These are phyloP conservation scores for Procambarus clarkii DNA, from an alignment of 1,140 invertebrate genomes.

Conservation along the genomic window DNA sequence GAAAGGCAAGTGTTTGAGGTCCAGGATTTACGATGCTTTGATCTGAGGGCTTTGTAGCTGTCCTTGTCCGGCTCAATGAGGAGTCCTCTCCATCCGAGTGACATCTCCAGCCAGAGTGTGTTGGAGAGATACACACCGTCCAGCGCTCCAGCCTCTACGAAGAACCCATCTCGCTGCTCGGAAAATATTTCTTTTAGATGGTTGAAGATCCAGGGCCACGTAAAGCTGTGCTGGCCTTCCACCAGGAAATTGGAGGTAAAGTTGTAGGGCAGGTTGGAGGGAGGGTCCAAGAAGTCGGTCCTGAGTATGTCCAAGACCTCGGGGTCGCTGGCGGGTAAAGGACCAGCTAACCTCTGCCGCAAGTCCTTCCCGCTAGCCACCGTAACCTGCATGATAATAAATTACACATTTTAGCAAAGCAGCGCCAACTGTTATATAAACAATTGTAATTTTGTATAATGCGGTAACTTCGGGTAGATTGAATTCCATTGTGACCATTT, in stretches of 20 bases:
- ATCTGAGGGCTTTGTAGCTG: slow-evolving; percentile 71
- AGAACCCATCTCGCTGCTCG: slow-evolving; percentile 76
- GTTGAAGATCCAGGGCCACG: slow-evolving; percentile 34
- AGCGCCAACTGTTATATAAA: too few species aligned
- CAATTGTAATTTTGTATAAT: too few species aligned
- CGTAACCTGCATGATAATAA: too few species aligned
- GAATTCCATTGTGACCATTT: too few species aligned
- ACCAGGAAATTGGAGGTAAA: background rate
- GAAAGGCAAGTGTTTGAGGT: slow-evolving; percentile 73
- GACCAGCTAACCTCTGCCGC: slow-evolving; percentile 19
- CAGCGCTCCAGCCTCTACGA: slow-evolving; percentile 81
- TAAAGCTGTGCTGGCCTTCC: background rate
- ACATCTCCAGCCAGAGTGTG: slow-evolving; percentile 82
- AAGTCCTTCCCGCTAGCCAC: background rate
- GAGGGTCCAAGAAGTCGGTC: slow-evolving; percentile 17
- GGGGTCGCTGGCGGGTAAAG: slow-evolving; percentile 5
- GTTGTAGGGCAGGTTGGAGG: slow-evolving; percentile 41
- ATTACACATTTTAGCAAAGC: too few species aligned
- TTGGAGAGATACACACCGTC: slow-evolving; percentile 80
- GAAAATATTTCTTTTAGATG: background rate
- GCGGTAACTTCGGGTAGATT: too few species aligned
- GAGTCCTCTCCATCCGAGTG: slow-evolving; percentile 84
- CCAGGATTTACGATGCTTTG: slow-evolving; percentile 72
- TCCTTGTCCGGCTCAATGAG: slow-evolving; percentile 82
- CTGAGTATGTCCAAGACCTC: background rate